These are phyloP conservation scores for Melinaea menophilus DNA, from an alignment of 2,888 invertebrate species.

Conservation along the genomic window DNA sequence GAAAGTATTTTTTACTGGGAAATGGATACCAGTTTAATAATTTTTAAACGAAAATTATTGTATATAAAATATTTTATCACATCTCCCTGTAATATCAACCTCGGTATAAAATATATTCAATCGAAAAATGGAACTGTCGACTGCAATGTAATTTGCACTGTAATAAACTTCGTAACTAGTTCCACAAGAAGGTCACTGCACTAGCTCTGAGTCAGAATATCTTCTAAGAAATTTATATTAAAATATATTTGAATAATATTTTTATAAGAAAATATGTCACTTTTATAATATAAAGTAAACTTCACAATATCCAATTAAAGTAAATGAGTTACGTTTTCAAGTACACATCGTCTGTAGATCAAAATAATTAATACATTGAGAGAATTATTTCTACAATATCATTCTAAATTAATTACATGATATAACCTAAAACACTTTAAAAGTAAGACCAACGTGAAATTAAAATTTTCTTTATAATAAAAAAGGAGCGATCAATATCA, in stretches of 20 bases:
- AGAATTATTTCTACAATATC: too few relatives aligned
- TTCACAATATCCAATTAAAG: too few relatives aligned
- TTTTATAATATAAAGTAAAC: too few relatives aligned
- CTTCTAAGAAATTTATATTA: not conserved
- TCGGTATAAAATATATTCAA: constrained; percentile 14
- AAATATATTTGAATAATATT: too few relatives aligned
- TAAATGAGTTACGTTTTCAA: too few relatives aligned
- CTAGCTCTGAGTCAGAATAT: constrained; percentile 8
- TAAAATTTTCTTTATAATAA: too few relatives aligned
- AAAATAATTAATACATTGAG: too few relatives aligned
- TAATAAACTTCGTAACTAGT: constrained; percentile 18
- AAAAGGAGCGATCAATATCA: not conserved
- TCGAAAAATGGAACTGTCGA: constrained; percentile 17
- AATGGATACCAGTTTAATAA: not conserved
- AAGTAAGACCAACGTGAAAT: too few relatives aligned
- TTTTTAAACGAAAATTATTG: constrained; percentile 9
- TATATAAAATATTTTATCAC: constrained; percentile 19
- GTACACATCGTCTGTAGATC: too few relatives aligned
- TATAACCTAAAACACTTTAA: too few relatives aligned
- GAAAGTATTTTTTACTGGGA: not conserved
- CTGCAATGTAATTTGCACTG: constrained; percentile 22
- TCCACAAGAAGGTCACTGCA: constrained; percentile 18
- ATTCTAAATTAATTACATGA: too few relatives aligned
- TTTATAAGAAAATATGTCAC: too few relatives aligned
- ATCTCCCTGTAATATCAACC: constrained; percentile 10